Percentiles rank a stretch among this genome's conserved stretches.
phyloP scores from a whole-genome alignment of 1,140 invertebrate genomes.

The Drosophila bocki region DNA sequence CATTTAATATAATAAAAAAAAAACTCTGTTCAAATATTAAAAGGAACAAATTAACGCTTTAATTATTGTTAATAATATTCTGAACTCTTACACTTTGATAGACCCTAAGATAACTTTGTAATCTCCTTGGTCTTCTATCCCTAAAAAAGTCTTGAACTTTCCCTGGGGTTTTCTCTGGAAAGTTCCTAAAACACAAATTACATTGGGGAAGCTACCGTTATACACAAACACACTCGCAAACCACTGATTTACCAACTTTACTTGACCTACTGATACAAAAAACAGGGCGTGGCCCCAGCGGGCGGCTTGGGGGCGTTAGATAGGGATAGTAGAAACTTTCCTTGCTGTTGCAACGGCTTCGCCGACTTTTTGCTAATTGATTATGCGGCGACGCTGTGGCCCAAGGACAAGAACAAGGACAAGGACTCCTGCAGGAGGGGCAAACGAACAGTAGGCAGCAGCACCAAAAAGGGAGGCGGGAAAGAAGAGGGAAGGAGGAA shows the following conservation, averaged over 20 bases:
- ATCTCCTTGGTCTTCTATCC: not conserved
- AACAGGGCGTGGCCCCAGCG: constrained; percentile 19
- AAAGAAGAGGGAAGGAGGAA: not conserved
- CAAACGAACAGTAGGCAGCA: not conserved
- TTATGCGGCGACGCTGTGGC: constrained; percentile 43
- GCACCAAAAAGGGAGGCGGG: not conserved
- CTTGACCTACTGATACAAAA: constrained; percentile 35
- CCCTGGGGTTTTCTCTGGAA: not conserved
- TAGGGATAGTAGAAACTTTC: constrained; percentile 28
- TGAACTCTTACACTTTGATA: rapidly evolving
- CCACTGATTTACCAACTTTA: not conserved
- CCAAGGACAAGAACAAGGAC: constrained; percentile 44
- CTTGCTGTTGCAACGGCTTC: not conserved
- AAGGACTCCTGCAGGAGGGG: constrained; percentile 21
- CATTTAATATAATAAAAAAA: too few relatives aligned
- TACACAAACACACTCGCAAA: not conserved
- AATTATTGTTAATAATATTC: not conserved
- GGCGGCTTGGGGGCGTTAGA: constrained; percentile 6
- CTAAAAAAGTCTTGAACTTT: not conserved
- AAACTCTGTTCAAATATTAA: too few relatives aligned
- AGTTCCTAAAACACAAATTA: constrained; percentile 4
- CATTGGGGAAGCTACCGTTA: not conserved
- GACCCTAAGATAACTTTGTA: too few relatives aligned
- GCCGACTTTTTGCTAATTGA: constrained; percentile 39
- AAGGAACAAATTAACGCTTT: too few relatives aligned